Base-by-base conservation (phyloP, 2,113 vertebrate species). In the Channa maculata region DNA sequence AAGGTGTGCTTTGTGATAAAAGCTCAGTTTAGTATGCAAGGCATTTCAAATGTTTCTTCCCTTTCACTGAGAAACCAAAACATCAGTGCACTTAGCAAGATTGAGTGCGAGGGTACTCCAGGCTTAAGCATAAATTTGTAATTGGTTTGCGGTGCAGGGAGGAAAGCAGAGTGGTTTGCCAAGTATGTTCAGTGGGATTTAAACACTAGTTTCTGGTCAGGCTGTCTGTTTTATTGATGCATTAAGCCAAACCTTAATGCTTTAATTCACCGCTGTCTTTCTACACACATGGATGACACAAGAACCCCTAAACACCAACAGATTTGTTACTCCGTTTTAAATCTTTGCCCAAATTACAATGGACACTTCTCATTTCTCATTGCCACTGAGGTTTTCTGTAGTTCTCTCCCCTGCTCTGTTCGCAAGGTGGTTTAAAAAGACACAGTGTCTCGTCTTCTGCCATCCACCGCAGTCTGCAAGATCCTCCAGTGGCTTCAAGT, bases 1-100 rank as follows among this genome's bases (percentile, higher is more conserved):
- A 75, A 85, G 83, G 82, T 88, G 78, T 79, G 83, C 88, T 86
- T 60, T 85, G 86, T 82, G 80, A 79, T 88, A 87, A 88, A 89
- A 80, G 64, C 71, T 86, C 71, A 12, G 43, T 86, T 86, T 39
- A 79, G 60, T 54, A 71, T 80, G 69, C 57, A 3, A 36, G 75
- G 83, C 79, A 71, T 83, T 71, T 60, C 74, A 74, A 80, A 82
- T 70, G 51, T 82, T 70, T 88, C 24, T 77, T 62, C 9, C 53
- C 57, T 71, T 71, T 68, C 38, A 5, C 72, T 33, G 62, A 79
- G 73, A 80, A 85, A 80, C 82, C 78, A 59, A 77, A 86, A 11
- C 5, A 10, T 46, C 55, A 33, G 59, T 8, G 14, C 62, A 54
- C 52, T 80, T n/a, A 65, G 65, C 58, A 44, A 60, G 45, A 72